Base-by-base conservation (phyloP, 2,888 invertebrate genomes). In the Lepidocyrtinus sp. region DNA sequence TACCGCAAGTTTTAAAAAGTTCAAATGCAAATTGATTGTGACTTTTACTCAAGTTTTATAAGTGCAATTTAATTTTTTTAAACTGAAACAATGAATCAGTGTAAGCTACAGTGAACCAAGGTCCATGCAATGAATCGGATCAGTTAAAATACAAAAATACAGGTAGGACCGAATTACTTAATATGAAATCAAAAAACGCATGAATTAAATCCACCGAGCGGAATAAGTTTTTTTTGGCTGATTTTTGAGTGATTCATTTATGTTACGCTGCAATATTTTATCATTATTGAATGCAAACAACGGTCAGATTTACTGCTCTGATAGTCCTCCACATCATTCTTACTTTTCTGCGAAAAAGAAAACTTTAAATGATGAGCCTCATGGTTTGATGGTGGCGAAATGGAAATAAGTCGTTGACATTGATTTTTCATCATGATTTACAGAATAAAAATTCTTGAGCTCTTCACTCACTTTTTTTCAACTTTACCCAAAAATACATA, bases 341-440 rank as follows among this genome's bases (percentile, higher is more conserved):
- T 36, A 36, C 21, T 59, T 21, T 59, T 59, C 59, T 59, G 36
- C 36, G 36, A 36, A 36, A 59, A 59, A 21, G n/a, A n/a, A n/a
- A 15, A 2, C 21, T 59, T 19, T 2, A 5, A 7, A 59, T 59
- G 15, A 59, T 59, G 9, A 59, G 7, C 5, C 7, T 59, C 61
- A 74, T 74, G 74, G 74, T 74, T 73, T 65, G 67, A 59, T 75
- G 75, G 62, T 75, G 62, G 68, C 45, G 77, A 72, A 73, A 78
- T 78, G 78, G 73, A 78, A 78, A 78, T 73, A 78, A 78, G 78
- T 78, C 78, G 78, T 78, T 78, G 78, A 78, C 78, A 78, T 78
- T 78, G 78, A 78, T 78, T 78, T 78, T 59, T 75, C 59, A 77
- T 76, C 55, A 61, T 68, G 61, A 68, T 75, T 46, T 68, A 50